Base-by-base conservation (phyloP, 2,113 vertebrate species). In the Ranitomeya variabilis region DNA sequence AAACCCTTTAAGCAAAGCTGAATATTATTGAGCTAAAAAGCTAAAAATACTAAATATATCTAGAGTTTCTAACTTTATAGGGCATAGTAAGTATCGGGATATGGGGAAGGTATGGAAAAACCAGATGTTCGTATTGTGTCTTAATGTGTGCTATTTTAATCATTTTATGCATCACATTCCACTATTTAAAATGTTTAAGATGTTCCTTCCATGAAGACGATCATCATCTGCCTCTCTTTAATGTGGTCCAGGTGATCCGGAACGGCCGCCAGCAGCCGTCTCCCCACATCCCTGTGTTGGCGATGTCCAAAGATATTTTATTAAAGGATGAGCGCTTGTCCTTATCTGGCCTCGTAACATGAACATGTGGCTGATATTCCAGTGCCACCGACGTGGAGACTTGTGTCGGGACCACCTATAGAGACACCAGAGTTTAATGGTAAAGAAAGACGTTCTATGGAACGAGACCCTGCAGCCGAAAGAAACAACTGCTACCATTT, bases 191-290 rank as follows among this genome's bases (percentile, higher is more conserved):
- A 84, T 55, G 82, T 84, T 71, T 57, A 73, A 85, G 83, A 85
- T 85, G 83, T 85, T 55, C 83, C 37, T 73, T 57, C 66, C 67
- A 73, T 85, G 52, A 85, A 85, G 83, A 74, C 19, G 2, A 85
- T 85, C 15, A 85, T 85, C 15, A 85, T 85, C 83, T 85, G 83
- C 83, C 26, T 73, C 23, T 59, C 67, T 85, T 85, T 85, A 85
- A 85, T 85, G 83, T 85, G 83, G 83, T 73, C 83, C 83, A 85
- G 83, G 83, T 85, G 83, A 85, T 71, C 51, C 67, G 83, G 67
- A 73, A 85, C 64, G 13, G 54, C 54, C 54, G 83, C 66, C 83
- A 85, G 83, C 51, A 85, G 67, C 23, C 66, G 73, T 52, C 21
- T 71, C 52, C 64, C 66, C 51, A 85, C 83, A 85, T 85, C 52